These are phyloP conservation scores for Daptonema setosum DNA, from an alignment of 2,888 invertebrate species.

Conservation along the genomic window DNA sequence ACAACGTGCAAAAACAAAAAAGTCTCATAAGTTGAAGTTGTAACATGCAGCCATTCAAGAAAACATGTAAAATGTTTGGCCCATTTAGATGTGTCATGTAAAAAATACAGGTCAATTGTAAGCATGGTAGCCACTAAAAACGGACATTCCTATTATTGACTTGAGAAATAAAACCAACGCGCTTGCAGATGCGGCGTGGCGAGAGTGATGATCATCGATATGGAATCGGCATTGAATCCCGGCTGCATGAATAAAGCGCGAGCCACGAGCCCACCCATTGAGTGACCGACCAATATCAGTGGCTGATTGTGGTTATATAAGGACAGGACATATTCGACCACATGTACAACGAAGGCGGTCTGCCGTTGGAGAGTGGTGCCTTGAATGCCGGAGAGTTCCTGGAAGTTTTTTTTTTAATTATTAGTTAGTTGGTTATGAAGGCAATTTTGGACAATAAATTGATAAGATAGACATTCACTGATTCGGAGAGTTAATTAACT, in stretches of 20 bases:
- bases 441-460: too few species aligned
- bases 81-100: too few species aligned
- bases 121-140: too few species aligned
- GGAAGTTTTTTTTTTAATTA: conserved; percentile 6
- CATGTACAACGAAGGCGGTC: conserved; percentile 46
- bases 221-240: conserved; percentile 36
- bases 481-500: too few species aligned
- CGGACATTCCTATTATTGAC: too few species aligned
- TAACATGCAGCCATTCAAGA: too few species aligned
- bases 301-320: conserved; percentile 20
- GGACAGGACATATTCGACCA: conserved; percentile 43
- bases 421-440: too few species aligned
- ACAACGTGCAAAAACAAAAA: too few species aligned
- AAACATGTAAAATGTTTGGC: too few species aligned
- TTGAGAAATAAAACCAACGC: conserved; percentile 7
- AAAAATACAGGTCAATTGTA: too few species aligned
- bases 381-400: conserved; percentile 60
- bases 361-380: conserved; percentile 60
- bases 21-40: too few species aligned
- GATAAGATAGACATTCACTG: too few species aligned
- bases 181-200: conserved; percentile 61
- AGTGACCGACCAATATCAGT: conserved; percentile 68
- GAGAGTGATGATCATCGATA: conserved; percentile 53
- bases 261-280: conserved; percentile 73
- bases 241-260: conserved; percentile 46